Percentiles rank a stretch among this genome's conserved stretches.
Conservation (phyloP, 2,888 invertebrate genomes). For the Plebejus argus region DNA sequence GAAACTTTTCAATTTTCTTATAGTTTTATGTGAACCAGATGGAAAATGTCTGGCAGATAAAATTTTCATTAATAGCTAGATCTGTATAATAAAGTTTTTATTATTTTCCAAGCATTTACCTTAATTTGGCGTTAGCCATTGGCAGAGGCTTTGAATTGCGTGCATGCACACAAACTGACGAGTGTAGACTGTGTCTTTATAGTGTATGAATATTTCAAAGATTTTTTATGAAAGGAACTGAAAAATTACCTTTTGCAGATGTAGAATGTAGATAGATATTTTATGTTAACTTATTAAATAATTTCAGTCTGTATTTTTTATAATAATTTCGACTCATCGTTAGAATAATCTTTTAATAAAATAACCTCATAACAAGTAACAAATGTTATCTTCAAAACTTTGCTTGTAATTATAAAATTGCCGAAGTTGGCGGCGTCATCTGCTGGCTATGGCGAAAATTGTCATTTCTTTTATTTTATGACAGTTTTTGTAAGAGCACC, state of each 20-base stretch:
- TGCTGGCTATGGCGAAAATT: constrained; percentile 34
- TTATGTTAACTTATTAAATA: too few species aligned
- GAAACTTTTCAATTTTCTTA: constrained; percentile 42
- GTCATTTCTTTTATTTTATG: constrained; percentile 21
- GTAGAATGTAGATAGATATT: too few species aligned
- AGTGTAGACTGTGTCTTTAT: too few species aligned
- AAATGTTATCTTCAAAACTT: constrained; percentile 14
- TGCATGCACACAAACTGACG: too few species aligned
- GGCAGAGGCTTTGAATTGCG: too few species aligned
- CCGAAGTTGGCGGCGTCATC: constrained; percentile 35
- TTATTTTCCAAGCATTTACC: not conserved
- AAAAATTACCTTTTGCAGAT: too few species aligned
- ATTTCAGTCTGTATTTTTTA: not conserved
- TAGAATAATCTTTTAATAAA: not conserved
- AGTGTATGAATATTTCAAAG: too few species aligned
- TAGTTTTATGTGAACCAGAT: constrained; percentile 31
- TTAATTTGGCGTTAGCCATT: not conserved
- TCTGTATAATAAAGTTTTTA: not conserved
- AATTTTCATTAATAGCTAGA: not conserved
- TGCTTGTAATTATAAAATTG: constrained; percentile 39
- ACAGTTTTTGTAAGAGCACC: constrained; percentile 7
- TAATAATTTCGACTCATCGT: not conserved
- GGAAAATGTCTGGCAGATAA: not conserved
- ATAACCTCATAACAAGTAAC: not conserved
- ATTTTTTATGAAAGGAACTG: too few species aligned